These are phyloP conservation scores for Perdita meconis DNA, from an alignment of 2,888 invertebrate species.

Conservation along the genomic window DNA sequence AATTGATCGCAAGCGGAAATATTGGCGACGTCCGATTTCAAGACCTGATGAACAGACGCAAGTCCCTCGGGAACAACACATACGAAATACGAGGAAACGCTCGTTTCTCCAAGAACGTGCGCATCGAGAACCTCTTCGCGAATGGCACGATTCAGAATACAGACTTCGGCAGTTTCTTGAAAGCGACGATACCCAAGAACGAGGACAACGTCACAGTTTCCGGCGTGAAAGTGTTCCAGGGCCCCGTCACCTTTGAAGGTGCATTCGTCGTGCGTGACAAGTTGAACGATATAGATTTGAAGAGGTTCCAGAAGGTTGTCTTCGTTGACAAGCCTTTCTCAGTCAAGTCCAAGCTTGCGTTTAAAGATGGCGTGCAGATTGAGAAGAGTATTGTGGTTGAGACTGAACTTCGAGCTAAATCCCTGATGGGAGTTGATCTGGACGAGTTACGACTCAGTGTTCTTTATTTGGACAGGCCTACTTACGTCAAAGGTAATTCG, in stretches of 20 bases:
- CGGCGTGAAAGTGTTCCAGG: constrained; percentile 69
- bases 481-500: constrained; percentile 65
- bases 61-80: constrained; percentile 52
- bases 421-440: constrained; percentile 70
- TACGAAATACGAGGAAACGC: constrained; percentile 63
- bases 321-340: constrained; percentile 65
- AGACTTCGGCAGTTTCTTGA: constrained; percentile 63
- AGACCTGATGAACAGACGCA: constrained; percentile 56
- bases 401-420: constrained; percentile 58
- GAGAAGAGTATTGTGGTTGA: constrained; percentile 64
- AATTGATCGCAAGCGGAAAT: constrained; percentile 68
- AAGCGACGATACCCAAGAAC: constrained; percentile 60
- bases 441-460: constrained; percentile 66
- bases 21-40: constrained; percentile 63
- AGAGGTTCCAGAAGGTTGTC: constrained; percentile 71
- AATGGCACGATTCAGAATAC: constrained; percentile 61
- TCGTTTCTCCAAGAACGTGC: constrained; percentile 46
- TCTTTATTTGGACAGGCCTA: constrained; percentile 66
- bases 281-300: constrained; percentile 72
- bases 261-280: constrained; percentile 62
- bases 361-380: constrained; percentile 65
- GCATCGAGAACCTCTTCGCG: constrained; percentile 61
- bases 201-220: constrained; percentile 64
- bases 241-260: constrained; percentile 63
- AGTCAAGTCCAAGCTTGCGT: constrained; percentile 64